Evolutionary conservation across 1,140 invertebrate genomes (phyloP), one percentile per base, ranked within the genome.

Genomic region (Drosophila pruinosa): DNA sequence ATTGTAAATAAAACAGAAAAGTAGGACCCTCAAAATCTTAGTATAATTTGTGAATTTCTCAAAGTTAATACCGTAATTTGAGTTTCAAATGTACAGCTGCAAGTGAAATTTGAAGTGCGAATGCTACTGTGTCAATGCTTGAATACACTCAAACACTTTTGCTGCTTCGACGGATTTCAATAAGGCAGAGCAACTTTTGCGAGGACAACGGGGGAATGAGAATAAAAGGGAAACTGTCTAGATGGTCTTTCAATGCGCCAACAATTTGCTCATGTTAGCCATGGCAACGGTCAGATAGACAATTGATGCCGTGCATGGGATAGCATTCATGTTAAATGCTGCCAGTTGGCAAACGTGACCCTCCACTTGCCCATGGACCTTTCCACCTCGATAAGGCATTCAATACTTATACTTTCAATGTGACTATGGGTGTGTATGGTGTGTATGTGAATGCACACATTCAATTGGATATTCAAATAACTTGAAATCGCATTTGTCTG

Each of bases 391-490:
- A 21, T 26, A 21, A 31, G 57, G 41, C 41, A 38, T 58, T 47
- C 38, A 53, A 14, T 38, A 17, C 15, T 12, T 58, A 10, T 64
- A 58, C 43, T 1, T 48, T 22, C 15, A 8, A 34, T 52, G 39
- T 47, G 7, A 17, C 28, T 22, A 19, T 62, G 58, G 28, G 34
- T 71, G 52, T 48, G 72, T 28, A 62, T 68, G 76, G 39, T 39
- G 64, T 68, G 76, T 45, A 43, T 74, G 71, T 88, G 81, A 86
- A 67, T 82, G 82, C 82, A 88, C 71, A 88, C 82, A 88, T 88
- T 88, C 78, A 86, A 82, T 88, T 88, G 82, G 75, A 74, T 82
- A 88, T 88, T 88, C 83, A 88, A 88, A 88, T 88, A 75, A 88
- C 68, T 82, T 82, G 74, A 88, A 88, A 88, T 88, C 82, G 82